Percentiles rank a stretch among this genome's conserved stretches.
phyloP scores from a whole-genome alignment of 2,797 vertebrate species.

The Sebastes diploproa region DNA sequence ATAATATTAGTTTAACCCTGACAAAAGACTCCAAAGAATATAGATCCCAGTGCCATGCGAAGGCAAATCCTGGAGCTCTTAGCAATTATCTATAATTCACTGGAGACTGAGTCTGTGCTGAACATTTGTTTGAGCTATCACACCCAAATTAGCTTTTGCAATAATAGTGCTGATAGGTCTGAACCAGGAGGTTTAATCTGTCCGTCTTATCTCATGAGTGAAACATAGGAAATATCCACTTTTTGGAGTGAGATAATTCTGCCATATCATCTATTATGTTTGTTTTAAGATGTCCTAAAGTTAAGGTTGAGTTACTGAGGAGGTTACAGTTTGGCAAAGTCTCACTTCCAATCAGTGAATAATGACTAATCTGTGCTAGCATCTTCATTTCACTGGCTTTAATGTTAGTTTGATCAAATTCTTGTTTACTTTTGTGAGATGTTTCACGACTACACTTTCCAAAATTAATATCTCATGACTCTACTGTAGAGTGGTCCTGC shows the following conservation, averaged over 20 bases:
- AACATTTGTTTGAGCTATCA: conserved; percentile 40
- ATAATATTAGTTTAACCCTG: background rate
- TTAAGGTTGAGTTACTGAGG: background rate
- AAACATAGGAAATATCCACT: background rate
- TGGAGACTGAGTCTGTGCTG: background rate
- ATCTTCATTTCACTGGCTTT: background rate
- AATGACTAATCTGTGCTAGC: background rate
- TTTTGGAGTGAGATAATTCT: background rate
- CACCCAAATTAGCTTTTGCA: conserved; percentile 35
- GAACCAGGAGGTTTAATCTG: conserved; percentile 6
- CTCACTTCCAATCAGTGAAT: background rate
- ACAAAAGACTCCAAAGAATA: background rate
- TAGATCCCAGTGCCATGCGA: background rate
- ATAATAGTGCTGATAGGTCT: background rate
- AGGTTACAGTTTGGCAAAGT: background rate
- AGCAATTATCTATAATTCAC: conserved; percentile 31
- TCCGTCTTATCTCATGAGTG: background rate
- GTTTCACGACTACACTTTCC: background rate
- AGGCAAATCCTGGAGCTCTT: conserved; percentile 15
- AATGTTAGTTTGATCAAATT: background rate
- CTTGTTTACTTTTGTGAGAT: background rate
- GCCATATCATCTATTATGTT: background rate
- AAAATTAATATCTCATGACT: background rate
- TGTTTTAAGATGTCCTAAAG: background rate
- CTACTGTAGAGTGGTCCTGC: background rate